phyloP scores from a whole-genome alignment of 2,113 vertebrate species.

The Podarcis raffonei region DNA sequence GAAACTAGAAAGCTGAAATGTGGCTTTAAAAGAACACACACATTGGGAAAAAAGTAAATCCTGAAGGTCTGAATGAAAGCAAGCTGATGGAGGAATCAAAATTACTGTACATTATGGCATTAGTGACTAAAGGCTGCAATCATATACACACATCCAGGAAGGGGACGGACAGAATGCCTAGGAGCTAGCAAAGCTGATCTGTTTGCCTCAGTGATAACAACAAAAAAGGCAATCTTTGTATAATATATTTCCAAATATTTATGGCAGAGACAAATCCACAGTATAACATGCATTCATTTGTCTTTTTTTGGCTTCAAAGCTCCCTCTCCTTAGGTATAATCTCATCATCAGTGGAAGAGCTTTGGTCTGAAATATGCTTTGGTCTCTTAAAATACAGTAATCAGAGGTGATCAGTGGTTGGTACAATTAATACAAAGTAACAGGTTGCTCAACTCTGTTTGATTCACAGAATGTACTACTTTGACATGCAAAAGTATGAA shows the following conservation, averaged over 20 bases:
- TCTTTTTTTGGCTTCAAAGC: conserved; percentile 35
- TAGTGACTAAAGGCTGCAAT: neutral
- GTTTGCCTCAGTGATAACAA: conserved; percentile 24
- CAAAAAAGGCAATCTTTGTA: conserved; percentile 11
- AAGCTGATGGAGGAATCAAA: neutral
- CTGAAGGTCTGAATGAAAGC: neutral
- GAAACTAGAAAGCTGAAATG: neutral
- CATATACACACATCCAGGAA: neutral
- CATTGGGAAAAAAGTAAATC: neutral
- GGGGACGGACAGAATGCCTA: neutral
- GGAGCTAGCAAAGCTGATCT: conserved; percentile 12
- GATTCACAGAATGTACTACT: conserved; percentile 36
- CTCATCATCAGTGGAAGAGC: conserved; percentile 12
- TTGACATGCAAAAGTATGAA: conserved; percentile 17
- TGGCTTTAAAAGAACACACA: neutral
- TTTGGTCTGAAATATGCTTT: conserved; percentile 28
- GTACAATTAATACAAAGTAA: conserved; percentile 55
- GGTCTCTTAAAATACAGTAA: conserved; percentile 38
- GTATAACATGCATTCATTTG: conserved; percentile 48
- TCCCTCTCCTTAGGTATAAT: conserved; percentile 43
- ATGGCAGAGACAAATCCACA: conserved; percentile 22
- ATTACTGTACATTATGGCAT: neutral
- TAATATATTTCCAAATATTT: conserved; percentile 44
- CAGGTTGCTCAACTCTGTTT: conserved; percentile 25
- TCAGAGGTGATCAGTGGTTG: conserved; percentile 51